Base-by-base conservation (phyloP, 2,888 invertebrate genomes). In the Macrosoma leucophasiata region DNA sequence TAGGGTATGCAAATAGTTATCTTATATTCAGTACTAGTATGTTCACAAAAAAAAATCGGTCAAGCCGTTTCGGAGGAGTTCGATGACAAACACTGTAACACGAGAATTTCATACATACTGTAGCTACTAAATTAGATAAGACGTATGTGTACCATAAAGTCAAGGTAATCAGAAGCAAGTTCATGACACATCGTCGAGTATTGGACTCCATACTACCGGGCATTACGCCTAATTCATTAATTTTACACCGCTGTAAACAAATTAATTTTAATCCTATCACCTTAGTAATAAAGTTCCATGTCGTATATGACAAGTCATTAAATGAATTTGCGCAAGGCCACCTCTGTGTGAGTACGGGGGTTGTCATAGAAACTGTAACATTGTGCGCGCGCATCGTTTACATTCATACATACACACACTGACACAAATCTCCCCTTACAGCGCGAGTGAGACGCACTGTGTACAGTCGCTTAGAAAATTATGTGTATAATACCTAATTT, bases 351-450 rank as follows among this genome's bases (percentile, higher is more conserved):
- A 63, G 65, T 72, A 62, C 76, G 71, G 76, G 77, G 79, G 81
- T 84, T 84, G 84, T 79, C 82, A 84, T 84, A 82, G 84, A 78
- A 82, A 82, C 84, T 71, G 62, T 65, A 69, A 72, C 73, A 63
- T 68, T 63, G 50, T 79, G 82, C 82, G 84, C 82, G 82, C 84
- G 81, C 82, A 81, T 66, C 62, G 57, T 67, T 36, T 62, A 69
- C 68, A 71, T 70, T 57, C 25, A 41, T 3, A 12, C 45, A 47
- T 46, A 29, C 62, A 57, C 67, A 67, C 69, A 56, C 55, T 39
- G 48, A 46, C 40, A 45, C 40, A 45, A 41, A 35, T 46, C 60
- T 65, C 62, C 65, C 64, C 64, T 66, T 52, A 48, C 39, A 52
- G 73, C 60, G 63, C 43, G 65, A 67, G 62, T 47, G 68, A 66